Base-by-base conservation (phyloP, 1,140 invertebrate species). In the Drosophila funebris region DNA sequence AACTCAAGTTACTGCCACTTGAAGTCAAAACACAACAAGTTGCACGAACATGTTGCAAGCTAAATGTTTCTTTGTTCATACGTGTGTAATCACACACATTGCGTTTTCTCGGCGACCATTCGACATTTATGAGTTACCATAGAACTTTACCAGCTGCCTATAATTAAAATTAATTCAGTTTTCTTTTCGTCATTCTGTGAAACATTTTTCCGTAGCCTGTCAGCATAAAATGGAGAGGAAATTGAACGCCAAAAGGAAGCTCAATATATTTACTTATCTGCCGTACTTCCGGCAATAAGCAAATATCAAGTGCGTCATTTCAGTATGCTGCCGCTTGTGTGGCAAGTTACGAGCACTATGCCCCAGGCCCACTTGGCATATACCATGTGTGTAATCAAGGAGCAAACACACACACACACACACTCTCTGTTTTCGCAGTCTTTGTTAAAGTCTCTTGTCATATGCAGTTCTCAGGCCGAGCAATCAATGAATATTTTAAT, bases 1-100 rank as follows among this genome's bases (percentile, higher is more conserved):
- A 43, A 64, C 39, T 66, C 58, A 77, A 82, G 64, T 66, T 66
- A 31, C 16, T 18, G 37, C n/a, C 53, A 75, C 56, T 68, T 46
- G n/a, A 66, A 18, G 54, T 53, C 78, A 87, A 78, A 88, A 88
- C 78, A 88, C 78, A 87, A 88, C 82, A 88, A 58, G 82, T 87
- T 87, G 70, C 60, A 43, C 64, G 33, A 56, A 85, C 82, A 54
- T 62, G 70, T 78, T 87, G 61, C 63, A 18, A 24, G 3, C 14
- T n/a, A n/a, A n/a, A n/a, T n/a, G n/a, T n/a, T n/a, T n/a, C n/a
- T n/a, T n/a, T n/a, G n/a, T n/a, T n/a, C 61, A 31, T 33, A 33
- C 8, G 8, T n/a, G 0, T 33, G 31, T 33, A n/a, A n/a, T n/a
- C n/a, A n/a, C n/a, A n/a, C 31, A 11, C 31, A 33, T 4, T n/a